These are phyloP conservation scores for Hemitrygon akajei DNA, from an alignment of 2,797 vertebrate species.

Conservation along the genomic window DNA sequence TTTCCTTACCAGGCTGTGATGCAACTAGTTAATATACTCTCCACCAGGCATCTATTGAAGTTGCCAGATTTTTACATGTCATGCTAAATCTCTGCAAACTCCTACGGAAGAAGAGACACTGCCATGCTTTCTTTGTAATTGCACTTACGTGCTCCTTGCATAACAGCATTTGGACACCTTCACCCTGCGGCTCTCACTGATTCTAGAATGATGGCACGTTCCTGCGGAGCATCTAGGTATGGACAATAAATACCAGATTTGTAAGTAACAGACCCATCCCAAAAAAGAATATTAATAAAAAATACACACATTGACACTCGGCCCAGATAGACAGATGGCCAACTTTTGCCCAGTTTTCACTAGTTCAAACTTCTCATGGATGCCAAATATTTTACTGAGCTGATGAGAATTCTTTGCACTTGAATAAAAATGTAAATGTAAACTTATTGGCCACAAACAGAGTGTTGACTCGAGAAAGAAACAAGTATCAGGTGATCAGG, in stretches of 20 bases:
- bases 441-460: background rate
- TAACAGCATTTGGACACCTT: background rate
- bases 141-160: background rate
- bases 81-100: too few species aligned
- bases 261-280: background rate
- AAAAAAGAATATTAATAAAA: background rate
- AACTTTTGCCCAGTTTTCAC: background rate
- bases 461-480: background rate
- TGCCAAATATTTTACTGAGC: background rate
- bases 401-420: background rate
- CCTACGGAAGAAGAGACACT: too few species aligned
- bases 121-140: too few species aligned
- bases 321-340: background rate
- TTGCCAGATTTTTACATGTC: too few species aligned
- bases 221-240: background rate
- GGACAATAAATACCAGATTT: background rate
- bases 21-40: too few species aligned
- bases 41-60: too few species aligned
- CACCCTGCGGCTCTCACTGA: too few species aligned
- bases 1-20: too few species aligned
- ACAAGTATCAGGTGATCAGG: background rate
- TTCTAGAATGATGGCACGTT: background rate
- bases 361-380: background rate
- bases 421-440: background rate
- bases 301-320: too few species aligned